Conservation (phyloP, 2,113 vertebrate species). For the Tursiops truncatus region DNA sequence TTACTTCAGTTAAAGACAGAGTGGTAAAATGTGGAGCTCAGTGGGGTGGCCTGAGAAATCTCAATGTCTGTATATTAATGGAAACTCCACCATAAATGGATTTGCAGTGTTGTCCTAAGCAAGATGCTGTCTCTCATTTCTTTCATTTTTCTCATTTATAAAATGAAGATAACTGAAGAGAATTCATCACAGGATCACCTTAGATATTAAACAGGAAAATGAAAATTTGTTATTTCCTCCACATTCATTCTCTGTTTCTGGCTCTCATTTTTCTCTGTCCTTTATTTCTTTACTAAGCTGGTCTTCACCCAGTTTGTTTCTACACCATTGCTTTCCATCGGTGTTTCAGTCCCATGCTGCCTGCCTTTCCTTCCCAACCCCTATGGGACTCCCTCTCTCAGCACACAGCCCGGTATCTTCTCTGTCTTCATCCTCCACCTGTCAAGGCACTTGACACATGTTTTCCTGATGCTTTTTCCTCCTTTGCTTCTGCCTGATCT, state of each 20-base stretch:
- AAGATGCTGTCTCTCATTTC: too few species aligned
- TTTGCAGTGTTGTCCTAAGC: rapidly evolving
- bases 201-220: neutral
- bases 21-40: neutral
- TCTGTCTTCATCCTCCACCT: rapidly evolving
- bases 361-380: rapidly evolving
- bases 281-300: neutral
- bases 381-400: rapidly evolving
- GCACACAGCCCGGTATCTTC: rapidly evolving
- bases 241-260: neutral
- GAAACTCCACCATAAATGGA: neutral
- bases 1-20: neutral
- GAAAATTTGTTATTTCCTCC: neutral
- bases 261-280: neutral
- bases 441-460: rapidly evolving
- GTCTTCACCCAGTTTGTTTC: too few species aligned
- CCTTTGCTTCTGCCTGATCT: rapidly evolving
- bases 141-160: neutral
- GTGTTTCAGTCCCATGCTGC: rapidly evolving
- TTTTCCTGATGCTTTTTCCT: rapidly evolving
- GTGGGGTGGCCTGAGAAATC: neutral
- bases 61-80: neutral
- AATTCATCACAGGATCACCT: too few species aligned
- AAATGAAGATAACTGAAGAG: neutral
- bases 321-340: neutral